A percentile compares a stretch with the other conserved stretches of the same genome.
phyloP scores from a whole-genome alignment of 2,797 vertebrate species.

The Odontamblyopus lacepedii region DNA sequence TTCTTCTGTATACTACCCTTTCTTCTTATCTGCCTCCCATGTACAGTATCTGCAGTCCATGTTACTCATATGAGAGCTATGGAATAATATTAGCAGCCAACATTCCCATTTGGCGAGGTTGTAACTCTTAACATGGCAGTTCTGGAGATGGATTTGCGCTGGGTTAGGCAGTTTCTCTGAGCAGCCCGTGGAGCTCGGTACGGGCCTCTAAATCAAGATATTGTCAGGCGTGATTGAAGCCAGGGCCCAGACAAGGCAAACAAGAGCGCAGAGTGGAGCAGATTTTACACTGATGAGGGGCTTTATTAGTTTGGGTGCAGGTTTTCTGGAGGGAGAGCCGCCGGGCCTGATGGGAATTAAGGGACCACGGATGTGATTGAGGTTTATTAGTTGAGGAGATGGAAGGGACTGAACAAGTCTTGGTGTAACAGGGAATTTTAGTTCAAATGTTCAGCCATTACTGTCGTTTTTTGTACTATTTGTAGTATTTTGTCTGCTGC shows the following conservation, averaged over 20 bases:
- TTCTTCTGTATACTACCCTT: slow-evolving; percentile 30
- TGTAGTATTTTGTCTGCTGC: too few species aligned
- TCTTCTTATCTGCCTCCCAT: slow-evolving; percentile 34
- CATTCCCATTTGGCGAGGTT: slow-evolving; percentile 59
- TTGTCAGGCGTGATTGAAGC: slow-evolving; percentile 76
- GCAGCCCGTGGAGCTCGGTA: slow-evolving; percentile 53
- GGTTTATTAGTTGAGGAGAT: neutral
- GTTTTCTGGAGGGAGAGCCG: neutral
- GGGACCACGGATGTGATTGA: neutral
- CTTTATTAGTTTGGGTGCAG: slow-evolving; percentile 9
- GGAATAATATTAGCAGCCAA: slow-evolving; percentile 75
- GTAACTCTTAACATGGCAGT: slow-evolving; percentile 71
- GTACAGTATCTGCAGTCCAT: slow-evolving; percentile 58
- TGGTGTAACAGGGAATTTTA: neutral
- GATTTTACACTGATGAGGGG: slow-evolving; percentile 17
- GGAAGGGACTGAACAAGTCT: neutral
- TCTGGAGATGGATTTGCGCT: slow-evolving; percentile 72
- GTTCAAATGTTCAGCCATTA: neutral
- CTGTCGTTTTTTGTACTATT: neutral
- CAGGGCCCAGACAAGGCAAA: slow-evolving; percentile 53
- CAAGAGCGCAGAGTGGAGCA: slow-evolving; percentile 43
- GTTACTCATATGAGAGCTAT: slow-evolving; percentile 64
- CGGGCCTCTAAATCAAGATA: slow-evolving; percentile 65
- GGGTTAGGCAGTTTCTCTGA: slow-evolving; percentile 71
- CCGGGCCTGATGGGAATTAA: slow-evolving; percentile 5